phyloP scores from a whole-genome alignment of 2,797 vertebrate species.

The Anableps anableps region DNA sequence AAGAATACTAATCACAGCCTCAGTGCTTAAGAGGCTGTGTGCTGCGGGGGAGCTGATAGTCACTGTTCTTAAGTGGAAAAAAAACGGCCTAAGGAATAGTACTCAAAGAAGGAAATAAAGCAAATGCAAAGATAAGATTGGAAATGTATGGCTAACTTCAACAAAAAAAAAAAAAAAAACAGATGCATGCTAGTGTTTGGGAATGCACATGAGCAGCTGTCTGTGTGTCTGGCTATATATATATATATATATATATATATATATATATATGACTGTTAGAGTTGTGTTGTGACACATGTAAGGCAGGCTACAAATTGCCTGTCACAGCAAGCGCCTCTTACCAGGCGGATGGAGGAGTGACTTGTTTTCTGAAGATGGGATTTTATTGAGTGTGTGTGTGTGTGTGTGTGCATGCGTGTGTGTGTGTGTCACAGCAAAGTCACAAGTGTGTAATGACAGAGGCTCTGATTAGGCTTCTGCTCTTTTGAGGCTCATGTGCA shows the following conservation, averaged over 20 bases:
- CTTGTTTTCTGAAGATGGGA: slow-evolving; percentile 66
- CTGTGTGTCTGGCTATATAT: slow-evolving; percentile 21
- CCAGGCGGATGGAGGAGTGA: slow-evolving; percentile 58
- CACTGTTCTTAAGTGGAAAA: slow-evolving; percentile 2
- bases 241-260: neutral
- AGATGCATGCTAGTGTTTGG: slow-evolving; percentile 18
- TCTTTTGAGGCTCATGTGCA: slow-evolving; percentile 17
- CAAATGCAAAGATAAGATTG: slow-evolving; percentile 19
- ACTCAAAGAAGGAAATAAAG: neutral
- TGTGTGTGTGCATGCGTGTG: slow-evolving; percentile 8
- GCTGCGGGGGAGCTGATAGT: slow-evolving; percentile 25
- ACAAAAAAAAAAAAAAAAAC: too few species aligned
- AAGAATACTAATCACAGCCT: slow-evolving; percentile 51
- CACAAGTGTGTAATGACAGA: slow-evolving; percentile 38
- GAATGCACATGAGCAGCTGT: slow-evolving; percentile 28
- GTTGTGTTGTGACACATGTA: slow-evolving; percentile 73
- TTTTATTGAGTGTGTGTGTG: slow-evolving; percentile 33
- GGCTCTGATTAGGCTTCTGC: slow-evolving; percentile 41
- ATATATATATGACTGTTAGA: slow-evolving; percentile 41
- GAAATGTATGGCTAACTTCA: slow-evolving; percentile 11
- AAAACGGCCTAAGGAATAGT: neutral
- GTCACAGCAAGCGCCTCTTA: slow-evolving; percentile 67
- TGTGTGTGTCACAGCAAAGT: slow-evolving; percentile 23
- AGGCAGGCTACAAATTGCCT: slow-evolving; percentile 70
- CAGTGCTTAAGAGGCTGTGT: slow-evolving; percentile 25